Base-by-base conservation (phyloP, 2,888 invertebrate genomes). In the Drosophila testacea region DNA sequence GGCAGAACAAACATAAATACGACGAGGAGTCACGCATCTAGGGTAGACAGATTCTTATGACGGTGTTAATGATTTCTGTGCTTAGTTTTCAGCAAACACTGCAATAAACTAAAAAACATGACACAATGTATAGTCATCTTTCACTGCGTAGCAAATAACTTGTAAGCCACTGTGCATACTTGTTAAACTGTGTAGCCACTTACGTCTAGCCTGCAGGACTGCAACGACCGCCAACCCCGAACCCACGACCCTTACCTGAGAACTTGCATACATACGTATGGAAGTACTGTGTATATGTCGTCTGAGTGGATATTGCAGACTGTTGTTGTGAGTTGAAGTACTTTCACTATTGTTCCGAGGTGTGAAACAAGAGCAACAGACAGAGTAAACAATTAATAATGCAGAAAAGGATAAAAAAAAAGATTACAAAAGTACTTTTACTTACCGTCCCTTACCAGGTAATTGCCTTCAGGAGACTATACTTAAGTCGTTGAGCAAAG, bases 261-360 rank as follows among this genome's bases (percentile, higher is more conserved):
- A 13, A 32, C 32, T 56, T 16, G 30, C 34, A 10, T 44, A 36
- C 52, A 64, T 48, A 68, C 34, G 57, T 51, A 46, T 68, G 54
- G 48, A 74, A 68, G 69, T 69, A 57, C 34, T 54, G 63, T 61
- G 44, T 34, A 42, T 10, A 46, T 66, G 54, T 56, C 50, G 79
- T 82, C 76, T 82, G 77, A 82, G 83, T 83, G 71, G 48, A 38
- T 77, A 57, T 72, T 64, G 62, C 71, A 75, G 81, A 80, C 81
- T 64, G 79, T 56, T 64, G 44, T 67, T 79, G 66, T 71, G 56
- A 60, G 51, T 51, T 81, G 68, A 81, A 81, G 81, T 83, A 81
- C 83, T 81, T 84, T 84, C 77, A 81, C 76, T 78, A 80, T 78
- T 83, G 80, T 76, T 68, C 50, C 65, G 47, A 82, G 77, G 80